These are phyloP conservation scores for Chrysina gloriosa DNA, from an alignment of 2,888 invertebrate genomes.

Conservation along the genomic window DNA sequence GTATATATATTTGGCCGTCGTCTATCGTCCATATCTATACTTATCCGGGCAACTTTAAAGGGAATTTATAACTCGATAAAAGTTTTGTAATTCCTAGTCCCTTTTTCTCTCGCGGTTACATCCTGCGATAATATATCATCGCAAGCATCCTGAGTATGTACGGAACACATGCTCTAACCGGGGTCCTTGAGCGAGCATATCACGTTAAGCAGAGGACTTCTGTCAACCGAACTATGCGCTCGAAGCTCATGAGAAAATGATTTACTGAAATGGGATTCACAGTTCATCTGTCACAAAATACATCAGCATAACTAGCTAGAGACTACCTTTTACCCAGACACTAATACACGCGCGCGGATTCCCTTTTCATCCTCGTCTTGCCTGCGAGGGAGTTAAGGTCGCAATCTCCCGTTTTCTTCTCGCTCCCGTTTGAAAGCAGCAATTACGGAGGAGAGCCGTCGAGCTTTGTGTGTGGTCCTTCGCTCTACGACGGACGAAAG, in stretches of 20 bases:
- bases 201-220: constrained; percentile 54
- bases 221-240: constrained; percentile 54
- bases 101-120: constrained; percentile 48
- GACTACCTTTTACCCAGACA: constrained; percentile 29
- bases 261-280: constrained; percentile 64
- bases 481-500: not conserved
- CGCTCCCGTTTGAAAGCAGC: not conserved
- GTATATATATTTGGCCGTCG: too few species aligned
- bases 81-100: constrained; percentile 14
- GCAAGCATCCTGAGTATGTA: constrained; percentile 29
- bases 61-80: constrained; percentile 35
- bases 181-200: constrained; percentile 48
- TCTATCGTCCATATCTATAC: too few species aligned
- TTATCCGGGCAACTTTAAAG: too few species aligned
- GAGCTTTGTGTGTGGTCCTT: constrained; percentile 39
- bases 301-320: constrained; percentile 44
- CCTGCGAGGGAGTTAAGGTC: not conserved
- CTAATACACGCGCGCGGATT: not conserved
- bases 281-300: constrained; percentile 61
- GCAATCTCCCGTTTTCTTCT: not conserved
- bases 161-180: constrained; percentile 42
- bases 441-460: constrained; percentile 7
- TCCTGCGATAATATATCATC: constrained; percentile 24
- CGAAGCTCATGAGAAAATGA: constrained; percentile 61
- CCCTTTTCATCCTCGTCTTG: not conserved